These are phyloP conservation scores for Drosophila kepulauana DNA, from an alignment of 1,140 invertebrate genomes.

Conservation along the genomic window DNA sequence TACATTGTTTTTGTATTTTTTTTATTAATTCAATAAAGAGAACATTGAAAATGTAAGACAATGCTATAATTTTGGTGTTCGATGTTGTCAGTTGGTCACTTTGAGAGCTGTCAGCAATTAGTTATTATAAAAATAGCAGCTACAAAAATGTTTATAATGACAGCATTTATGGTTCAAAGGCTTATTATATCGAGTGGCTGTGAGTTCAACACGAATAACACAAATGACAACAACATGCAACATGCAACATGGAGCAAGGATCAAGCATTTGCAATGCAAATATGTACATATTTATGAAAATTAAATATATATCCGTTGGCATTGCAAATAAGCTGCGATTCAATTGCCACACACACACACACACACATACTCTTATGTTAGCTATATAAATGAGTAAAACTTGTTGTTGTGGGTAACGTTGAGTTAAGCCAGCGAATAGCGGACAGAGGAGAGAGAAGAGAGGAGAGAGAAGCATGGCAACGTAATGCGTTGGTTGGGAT, in stretches of 20 bases:
- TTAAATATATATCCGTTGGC: conserved; percentile 30
- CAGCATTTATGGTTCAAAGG: conserved; percentile 10
- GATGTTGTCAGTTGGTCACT: not conserved
- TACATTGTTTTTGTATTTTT: not conserved
- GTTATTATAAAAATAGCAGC: not conserved
- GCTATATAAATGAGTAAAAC: conserved; percentile 53
- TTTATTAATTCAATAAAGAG: not conserved
- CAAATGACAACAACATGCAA: conserved; percentile 8
- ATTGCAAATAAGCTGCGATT: conserved; percentile 45
- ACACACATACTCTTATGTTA: conserved; percentile 20
- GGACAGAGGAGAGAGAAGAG: not conserved
- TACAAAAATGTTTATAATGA: not conserved
- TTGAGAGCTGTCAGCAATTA: not conserved
- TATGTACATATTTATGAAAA: conserved; percentile 20
- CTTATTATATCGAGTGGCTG: conserved; percentile 9
- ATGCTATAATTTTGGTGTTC: not conserved
- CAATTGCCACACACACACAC: conserved; percentile 22
- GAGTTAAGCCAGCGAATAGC: conserved; percentile 34
- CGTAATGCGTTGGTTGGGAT: conserved; percentile 67
- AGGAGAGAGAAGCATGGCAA: conserved; percentile 40
- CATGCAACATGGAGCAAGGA: not conserved
- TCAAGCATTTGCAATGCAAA: conserved; percentile 29
- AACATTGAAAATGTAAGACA: not conserved
- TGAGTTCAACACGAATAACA: conserved; percentile 7
- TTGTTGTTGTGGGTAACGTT: conserved; percentile 7